Evolutionary conservation across 2,888 invertebrate species (phyloP).

Genomic region (Lithosia quadra): DNA sequence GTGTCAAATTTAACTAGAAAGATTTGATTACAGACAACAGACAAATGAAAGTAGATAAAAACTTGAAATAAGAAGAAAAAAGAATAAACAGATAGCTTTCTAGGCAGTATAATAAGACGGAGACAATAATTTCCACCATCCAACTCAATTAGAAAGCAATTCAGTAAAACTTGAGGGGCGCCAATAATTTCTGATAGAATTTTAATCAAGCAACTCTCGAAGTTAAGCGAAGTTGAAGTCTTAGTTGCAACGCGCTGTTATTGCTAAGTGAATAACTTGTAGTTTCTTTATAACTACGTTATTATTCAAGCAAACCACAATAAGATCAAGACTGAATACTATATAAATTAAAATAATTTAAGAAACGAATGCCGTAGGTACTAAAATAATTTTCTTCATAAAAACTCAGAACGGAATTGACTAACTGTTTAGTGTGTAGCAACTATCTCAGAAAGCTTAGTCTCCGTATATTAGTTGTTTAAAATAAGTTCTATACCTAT

Average conservation of each 20-base stretch:
- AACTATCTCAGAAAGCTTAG: too few species aligned
- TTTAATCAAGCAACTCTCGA: not conserved
- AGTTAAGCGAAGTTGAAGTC: not conserved
- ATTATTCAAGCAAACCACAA: not conserved
- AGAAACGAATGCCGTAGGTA: not conserved
- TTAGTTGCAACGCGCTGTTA: not conserved
- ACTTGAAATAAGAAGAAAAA: too few species aligned
- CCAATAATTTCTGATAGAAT: conserved; percentile 4
- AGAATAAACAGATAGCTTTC: too few species aligned
- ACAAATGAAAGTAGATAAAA: too few species aligned
- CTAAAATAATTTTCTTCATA: too few species aligned
- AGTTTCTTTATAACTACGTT: not conserved
- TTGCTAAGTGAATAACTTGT: not conserved
- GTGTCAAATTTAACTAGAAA: too few species aligned
- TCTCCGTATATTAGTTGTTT: too few species aligned
- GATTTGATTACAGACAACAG: too few species aligned
- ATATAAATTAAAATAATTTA: not conserved
- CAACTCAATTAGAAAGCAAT: conserved; percentile 4
- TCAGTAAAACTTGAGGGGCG: not conserved
- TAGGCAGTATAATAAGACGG: not conserved
- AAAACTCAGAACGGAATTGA: too few species aligned
- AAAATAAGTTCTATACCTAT: too few species aligned
- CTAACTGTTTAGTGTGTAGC: too few species aligned
- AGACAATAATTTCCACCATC: not conserved
- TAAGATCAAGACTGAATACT: not conserved